Evolutionary conservation across 2,797 vertebrate species (phyloP).

Genomic region (Denticeps clupeoides): DNA sequence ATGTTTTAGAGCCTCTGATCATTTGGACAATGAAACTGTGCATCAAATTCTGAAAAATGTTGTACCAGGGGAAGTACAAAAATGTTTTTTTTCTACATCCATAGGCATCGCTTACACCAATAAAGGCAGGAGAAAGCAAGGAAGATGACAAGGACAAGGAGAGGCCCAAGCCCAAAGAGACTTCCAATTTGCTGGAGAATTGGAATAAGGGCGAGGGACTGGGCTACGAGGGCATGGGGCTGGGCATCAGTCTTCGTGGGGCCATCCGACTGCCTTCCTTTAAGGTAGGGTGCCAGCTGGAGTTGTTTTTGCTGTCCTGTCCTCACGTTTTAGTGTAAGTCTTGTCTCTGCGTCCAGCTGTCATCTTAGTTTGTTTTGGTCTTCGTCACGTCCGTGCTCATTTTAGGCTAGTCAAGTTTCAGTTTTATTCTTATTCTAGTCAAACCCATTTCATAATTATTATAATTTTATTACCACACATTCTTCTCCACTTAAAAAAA

Average conservation of each 20-base stretch:
- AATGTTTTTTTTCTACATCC: neutral
- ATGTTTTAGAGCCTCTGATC: no score
- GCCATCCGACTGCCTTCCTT: constrained; percentile 93
- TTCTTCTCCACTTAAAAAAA: no score
- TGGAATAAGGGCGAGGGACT: constrained; percentile 94
- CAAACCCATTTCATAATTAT: no score
- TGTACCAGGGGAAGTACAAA: neutral
- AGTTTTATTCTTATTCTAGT: no score
- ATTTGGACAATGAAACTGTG: no score
- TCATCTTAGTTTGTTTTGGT: no score
- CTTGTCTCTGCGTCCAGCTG: neutral
- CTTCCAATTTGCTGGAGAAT: constrained; percentile 83
- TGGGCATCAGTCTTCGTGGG: constrained; percentile 84
- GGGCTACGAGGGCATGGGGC: constrained; percentile 83
- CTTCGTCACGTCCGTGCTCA: no score
- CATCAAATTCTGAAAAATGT: neutral
- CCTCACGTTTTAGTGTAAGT: neutral
- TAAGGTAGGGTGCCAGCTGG: constrained; percentile 59
- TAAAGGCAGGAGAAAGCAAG: constrained; percentile 81
- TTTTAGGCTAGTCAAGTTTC: no score
- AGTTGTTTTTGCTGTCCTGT: neutral
- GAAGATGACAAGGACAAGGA: constrained; percentile 82
- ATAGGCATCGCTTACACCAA: constrained; percentile 82
- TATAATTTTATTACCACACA: no score
- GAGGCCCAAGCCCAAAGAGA: constrained; percentile 82